Evolutionary conservation across 53 echinoderm and acorn worm species (phyloP), one percentile per base, ranked within the genome.

Genomic region (Stichopus horrens): DNA sequence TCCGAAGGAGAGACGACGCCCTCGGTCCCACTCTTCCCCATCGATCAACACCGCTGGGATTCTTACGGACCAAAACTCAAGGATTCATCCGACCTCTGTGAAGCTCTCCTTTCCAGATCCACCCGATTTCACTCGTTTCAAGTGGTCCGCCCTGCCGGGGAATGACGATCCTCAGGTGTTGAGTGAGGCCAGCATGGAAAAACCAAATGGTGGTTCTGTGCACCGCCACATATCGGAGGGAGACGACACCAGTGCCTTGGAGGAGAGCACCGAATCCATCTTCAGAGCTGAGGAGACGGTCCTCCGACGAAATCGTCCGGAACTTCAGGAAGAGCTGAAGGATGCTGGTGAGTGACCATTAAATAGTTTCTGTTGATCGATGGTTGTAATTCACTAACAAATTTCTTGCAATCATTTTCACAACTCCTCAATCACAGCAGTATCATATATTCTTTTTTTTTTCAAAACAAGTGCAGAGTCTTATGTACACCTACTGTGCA

Each of bases 1-100:
- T 87, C 87, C 87, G 8, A 74, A 87, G 22, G 87, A 87, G 87
- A 87, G 87, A 75, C 37, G 87, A 9, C 75, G 87, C 55, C 87
- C 87, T 74, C 87, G 87, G 14, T 87, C 87, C 21, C 74, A 87
- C 56, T 87, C 87, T 55, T 74, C 75, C 19, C 87, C 87, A 57
- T 7, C 74, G 73, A 55, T 87, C 21, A 20, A 55, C 21, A 74
- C 87, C 54, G 54, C 54, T 3, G 74, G 74, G 54, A 16, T 74
- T 19, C 18, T 87, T 20, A 58, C 85, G n/a, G 87, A 87, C 4
- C 21, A 58, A 11, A 54, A 75, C 73, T 21, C 9, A 4, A 74
- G 51, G 5, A 63, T 23, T n/a, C 85, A 85, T 13, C 85, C 85
- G 13, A 74, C 87, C 18, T 51, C 73, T 13, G 19, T 71, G 71